These are phyloP conservation scores for Malaclemys terrapin DNA, from an alignment of 2,113 vertebrate species.

Conservation along the genomic window DNA sequence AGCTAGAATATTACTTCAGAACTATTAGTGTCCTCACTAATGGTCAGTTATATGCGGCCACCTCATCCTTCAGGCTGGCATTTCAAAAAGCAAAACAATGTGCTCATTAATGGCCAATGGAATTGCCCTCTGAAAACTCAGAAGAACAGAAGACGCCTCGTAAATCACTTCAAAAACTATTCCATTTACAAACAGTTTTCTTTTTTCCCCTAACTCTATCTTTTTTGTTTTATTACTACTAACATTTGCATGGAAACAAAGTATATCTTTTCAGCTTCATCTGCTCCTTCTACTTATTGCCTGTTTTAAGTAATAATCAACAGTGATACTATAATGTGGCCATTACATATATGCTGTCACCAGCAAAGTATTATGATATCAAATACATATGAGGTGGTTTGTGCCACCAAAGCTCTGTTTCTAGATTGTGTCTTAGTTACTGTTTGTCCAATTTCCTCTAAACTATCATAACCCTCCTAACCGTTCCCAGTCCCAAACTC, in stretches of 20 bases:
- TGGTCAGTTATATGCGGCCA: background rate
- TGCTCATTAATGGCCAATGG: rapidly evolving
- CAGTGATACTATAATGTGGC: background rate
- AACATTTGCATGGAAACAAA: background rate
- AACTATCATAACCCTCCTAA: background rate
- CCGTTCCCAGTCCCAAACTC: background rate
- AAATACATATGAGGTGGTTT: background rate
- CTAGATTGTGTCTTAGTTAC: background rate
- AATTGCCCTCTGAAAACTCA: background rate
- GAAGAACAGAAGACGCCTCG: background rate
- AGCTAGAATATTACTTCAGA: background rate
- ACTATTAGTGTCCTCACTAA: background rate
- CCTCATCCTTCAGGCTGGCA: background rate
- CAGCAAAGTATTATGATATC: background rate
- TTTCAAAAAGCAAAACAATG: background rate
- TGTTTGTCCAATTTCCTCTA: background rate
- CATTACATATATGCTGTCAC: background rate
- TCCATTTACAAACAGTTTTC: background rate
- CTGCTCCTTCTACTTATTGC: background rate
- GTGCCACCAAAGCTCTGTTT: background rate
- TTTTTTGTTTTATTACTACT: background rate
- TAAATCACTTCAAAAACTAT: background rate
- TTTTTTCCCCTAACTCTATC: background rate
- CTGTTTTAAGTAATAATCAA: background rate
- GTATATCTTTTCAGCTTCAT: background rate